Evolutionary conservation across 1,140 invertebrate species (phyloP).

Genomic region (Gyrodactylus salaris): DNA sequence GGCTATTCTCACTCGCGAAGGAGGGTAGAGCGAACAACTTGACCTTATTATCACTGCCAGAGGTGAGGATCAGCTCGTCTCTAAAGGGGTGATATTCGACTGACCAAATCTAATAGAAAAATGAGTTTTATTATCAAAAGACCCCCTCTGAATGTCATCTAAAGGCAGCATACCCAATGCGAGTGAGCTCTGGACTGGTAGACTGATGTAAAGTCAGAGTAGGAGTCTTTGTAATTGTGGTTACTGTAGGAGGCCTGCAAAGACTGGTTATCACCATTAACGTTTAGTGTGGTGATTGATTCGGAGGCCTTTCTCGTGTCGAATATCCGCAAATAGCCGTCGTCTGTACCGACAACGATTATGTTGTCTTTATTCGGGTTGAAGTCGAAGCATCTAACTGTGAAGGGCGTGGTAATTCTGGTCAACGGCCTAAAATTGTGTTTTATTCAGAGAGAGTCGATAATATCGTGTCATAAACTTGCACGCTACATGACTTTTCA

Average conservation of each 20-base stretch:
- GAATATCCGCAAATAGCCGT: neutral
- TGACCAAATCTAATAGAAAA: neutral
- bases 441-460: too few relatives aligned
- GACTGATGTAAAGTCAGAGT: too few relatives aligned
- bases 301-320: neutral
- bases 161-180: too few relatives aligned
- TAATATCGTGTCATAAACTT: too few relatives aligned
- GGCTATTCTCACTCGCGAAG: neutral
- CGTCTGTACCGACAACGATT: neutral
- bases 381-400: neutral
- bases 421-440: too few relatives aligned
- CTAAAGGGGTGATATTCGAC: neutral
- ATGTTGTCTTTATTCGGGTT: neutral
- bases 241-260: neutral
- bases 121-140: too few relatives aligned
- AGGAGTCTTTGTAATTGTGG: too few relatives aligned
- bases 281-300: neutral
- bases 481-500: too few relatives aligned
- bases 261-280: too few relatives aligned
- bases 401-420: neutral
- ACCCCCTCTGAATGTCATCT: too few relatives aligned
- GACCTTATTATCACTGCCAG: neutral
- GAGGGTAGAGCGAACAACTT: neutral
- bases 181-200: too few relatives aligned
- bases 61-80: neutral